Base-by-base conservation (phyloP, 2,888 invertebrate genomes). In the Eupithecia dodoneata region DNA sequence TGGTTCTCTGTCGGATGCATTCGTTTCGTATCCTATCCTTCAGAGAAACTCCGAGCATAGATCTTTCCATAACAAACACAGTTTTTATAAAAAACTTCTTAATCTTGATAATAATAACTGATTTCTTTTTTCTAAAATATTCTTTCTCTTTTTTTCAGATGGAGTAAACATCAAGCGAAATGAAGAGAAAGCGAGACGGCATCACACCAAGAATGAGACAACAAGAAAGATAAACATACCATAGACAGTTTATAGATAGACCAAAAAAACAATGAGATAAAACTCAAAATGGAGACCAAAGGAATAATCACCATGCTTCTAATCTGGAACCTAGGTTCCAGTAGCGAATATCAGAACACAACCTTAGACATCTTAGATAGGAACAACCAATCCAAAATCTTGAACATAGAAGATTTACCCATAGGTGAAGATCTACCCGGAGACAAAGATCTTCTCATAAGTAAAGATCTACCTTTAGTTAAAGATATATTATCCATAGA, bases 291-390 rank as follows among this genome's bases (percentile, higher is more conserved):
- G 72, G 73, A 71, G 72, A 74, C 72, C 72, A 79, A 71, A 81
- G 69, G 74, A 76, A 72, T 81, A 7, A 72, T 81, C 69, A 77
- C 76, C 7, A 79, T 81, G 63, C 75, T 81, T 9, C 75, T 81
- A 13, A 73, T 79, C 42, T 78, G 79, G 72, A 77, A 78, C 13
- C 71, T 76, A 41, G 72, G 74, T 18, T 69, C 78, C 42, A 83
- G 84, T 75, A 81, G 83, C 72, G 85, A 83, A 66, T 79, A 78
- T 70, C 44, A 63, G 10, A 65, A 77, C 0, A 83, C 84, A 65
- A 76, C 74, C 4, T 55, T 76, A 67, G 71, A 66, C 84, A 65
- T 71, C 80, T 18, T 70, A 70, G 30, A 70, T 70, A 70, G 47
- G 6, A 45, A n/a, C 5, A 45, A 70, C 47, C 45, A 70, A 70